Conservation (phyloP, 2,113 vertebrate species). For the Colossoma macropomum region DNA sequence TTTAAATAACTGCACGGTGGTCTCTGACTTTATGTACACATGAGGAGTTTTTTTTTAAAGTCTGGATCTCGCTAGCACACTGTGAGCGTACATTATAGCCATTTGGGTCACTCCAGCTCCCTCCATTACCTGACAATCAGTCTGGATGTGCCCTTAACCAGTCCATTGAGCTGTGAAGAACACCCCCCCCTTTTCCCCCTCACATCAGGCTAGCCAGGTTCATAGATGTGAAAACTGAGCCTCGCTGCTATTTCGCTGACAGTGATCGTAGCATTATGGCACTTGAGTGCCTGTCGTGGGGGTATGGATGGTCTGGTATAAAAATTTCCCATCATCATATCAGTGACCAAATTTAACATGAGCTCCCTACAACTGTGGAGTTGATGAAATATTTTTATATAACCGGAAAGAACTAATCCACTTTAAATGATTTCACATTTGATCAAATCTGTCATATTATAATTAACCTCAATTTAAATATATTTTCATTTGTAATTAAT, state of each 20-base stretch:
- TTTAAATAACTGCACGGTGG: too few species aligned
- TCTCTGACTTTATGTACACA: too few species aligned
- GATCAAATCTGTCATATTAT: too few species aligned
- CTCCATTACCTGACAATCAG: conserved; percentile 44
- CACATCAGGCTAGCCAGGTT: not conserved
- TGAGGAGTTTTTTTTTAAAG: not conserved
- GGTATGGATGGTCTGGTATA: not conserved
- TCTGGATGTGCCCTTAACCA: conserved; percentile 51
- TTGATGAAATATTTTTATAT: too few species aligned
- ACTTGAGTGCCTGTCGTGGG: not conserved
- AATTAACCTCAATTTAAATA: too few species aligned
- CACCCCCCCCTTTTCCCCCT: conserved; percentile 23
- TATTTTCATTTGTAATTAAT: too few species aligned
- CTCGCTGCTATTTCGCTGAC: not conserved
- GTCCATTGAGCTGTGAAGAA: conserved; percentile 56
- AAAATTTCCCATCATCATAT: not conserved
- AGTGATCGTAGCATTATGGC: not conserved
- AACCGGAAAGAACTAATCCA: too few species aligned
- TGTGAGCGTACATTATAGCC: conserved; percentile 19
- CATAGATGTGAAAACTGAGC: not conserved
- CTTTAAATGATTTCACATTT: too few species aligned
- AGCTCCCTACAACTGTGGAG: too few species aligned
- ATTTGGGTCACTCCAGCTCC: conserved; percentile 37
- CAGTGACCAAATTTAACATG: not conserved
- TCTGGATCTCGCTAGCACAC: not conserved